Percentiles rank a stretch among this genome's conserved stretches.
phyloP scores from a whole-genome alignment of 2,797 vertebrate species.

The Rhinogobio ventralis region DNA sequence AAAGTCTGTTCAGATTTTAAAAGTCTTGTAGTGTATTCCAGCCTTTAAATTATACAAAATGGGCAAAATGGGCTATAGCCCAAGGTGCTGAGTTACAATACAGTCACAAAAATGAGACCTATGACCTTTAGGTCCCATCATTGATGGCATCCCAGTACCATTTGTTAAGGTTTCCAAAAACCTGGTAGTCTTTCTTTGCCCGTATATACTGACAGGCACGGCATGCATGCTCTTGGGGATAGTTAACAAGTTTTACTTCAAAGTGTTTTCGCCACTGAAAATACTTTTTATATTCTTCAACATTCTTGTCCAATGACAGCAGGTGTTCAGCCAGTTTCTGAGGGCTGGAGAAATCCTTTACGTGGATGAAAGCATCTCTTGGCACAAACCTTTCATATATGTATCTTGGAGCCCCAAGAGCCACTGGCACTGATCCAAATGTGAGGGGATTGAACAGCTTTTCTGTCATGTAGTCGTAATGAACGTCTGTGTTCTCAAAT shows the following conservation, averaged over 20 bases:
- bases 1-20: too few relatives aligned
- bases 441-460: slow-evolving; percentile 46
- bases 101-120: neutral
- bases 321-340: slow-evolving; percentile 41
- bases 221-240: slow-evolving; percentile 35
- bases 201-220: slow-evolving; percentile 39
- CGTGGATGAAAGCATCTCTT: slow-evolving; percentile 47
- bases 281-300: slow-evolving; percentile 46
- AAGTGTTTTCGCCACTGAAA: slow-evolving; percentile 39
- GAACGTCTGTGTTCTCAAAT: slow-evolving; percentile 31
- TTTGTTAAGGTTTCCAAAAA: slow-evolving; percentile 45
- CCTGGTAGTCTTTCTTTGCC: slow-evolving; percentile 54
- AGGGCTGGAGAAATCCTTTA: slow-evolving; percentile 42
- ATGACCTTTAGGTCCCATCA: neutral
- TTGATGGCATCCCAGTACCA: slow-evolving; percentile 42
- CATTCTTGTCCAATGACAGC: slow-evolving; percentile 13
- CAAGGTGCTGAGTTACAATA: neutral
- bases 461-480: slow-evolving; percentile 46
- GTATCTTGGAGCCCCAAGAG: slow-evolving; percentile 30
- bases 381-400: slow-evolving; percentile 36
- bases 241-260: slow-evolving; percentile 14
- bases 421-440: slow-evolving; percentile 37
- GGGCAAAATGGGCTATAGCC: too few relatives aligned
- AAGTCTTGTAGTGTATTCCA: too few relatives aligned
- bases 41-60: too few relatives aligned